Conservation (phyloP, 1,140 invertebrate species). For the Pogonus chalceus region DNA sequence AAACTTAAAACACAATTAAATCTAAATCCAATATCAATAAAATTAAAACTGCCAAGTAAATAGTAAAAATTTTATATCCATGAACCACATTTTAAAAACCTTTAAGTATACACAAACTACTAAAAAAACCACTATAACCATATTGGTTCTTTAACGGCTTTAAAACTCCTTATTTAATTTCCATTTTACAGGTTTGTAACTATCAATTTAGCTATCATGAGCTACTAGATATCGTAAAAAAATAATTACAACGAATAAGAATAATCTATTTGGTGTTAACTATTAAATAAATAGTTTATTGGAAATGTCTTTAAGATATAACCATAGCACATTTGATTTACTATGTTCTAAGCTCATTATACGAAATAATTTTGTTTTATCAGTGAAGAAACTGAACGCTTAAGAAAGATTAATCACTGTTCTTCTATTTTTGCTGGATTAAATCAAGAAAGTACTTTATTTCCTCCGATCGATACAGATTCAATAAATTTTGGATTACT, state of each 20-base stretch:
- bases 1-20: too few relatives aligned
- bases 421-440: neutral
- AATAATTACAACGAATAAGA: neutral
- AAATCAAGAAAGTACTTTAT: too few relatives aligned
- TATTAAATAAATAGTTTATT: too few relatives aligned
- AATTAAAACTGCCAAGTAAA: neutral
- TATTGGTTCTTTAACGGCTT: neutral
- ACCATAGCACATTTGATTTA: neutral
- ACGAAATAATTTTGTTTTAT: neutral
- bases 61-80: neutral
- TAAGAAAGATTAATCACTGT: neutral
- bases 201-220: neutral
- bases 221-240: neutral
- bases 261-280: too few relatives aligned
- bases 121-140: neutral
- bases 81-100: neutral
- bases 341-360: neutral
- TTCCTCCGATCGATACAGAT: too few relatives aligned
- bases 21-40: too few relatives aligned
- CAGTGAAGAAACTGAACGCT: neutral
- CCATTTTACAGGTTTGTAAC: neutral
- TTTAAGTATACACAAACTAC: neutral
- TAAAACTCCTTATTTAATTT: neutral
- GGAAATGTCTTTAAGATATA: too few relatives aligned
- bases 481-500: too few relatives aligned